phyloP scores from a whole-genome alignment of 1,140 invertebrate species.

The Drosophila tsacasi region DNA sequence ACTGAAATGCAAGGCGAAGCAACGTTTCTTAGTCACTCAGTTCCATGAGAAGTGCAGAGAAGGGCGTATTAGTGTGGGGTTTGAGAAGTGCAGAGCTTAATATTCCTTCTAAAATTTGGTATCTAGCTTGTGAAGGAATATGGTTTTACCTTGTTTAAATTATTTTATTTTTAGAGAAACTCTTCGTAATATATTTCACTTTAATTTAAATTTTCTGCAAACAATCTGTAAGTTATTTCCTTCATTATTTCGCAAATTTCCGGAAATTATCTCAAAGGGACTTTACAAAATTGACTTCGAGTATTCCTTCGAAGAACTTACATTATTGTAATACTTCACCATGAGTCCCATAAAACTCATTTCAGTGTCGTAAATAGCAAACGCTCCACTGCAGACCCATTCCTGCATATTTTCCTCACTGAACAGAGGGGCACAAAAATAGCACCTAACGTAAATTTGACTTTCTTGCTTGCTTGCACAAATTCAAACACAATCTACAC shows the following conservation, averaged over 20 bases:
- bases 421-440: slow-evolving; percentile 7
- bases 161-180: too few relatives aligned
- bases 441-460: slow-evolving; percentile 68
- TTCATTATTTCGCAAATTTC: neutral
- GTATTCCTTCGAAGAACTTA: neutral
- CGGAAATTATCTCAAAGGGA: neutral
- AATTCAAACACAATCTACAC: slow-evolving; percentile 68
- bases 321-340: neutral
- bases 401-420: slow-evolving; percentile 1
- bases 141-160: too few relatives aligned
- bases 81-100: neutral
- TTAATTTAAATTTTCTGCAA: neutral
- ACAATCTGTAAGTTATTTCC: neutral
- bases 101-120: neutral
- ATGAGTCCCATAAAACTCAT: slow-evolving; percentile 1
- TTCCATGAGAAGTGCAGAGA: neutral
- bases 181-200: neutral
- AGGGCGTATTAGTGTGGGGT: neutral
- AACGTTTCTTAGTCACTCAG: neutral
- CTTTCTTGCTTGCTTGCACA: slow-evolving; percentile 76
- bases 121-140: neutral
- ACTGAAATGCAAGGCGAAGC: slow-evolving; percentile 10
- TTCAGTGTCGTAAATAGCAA: slow-evolving; percentile 21
- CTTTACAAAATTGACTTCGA: neutral
- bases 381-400: slow-evolving; percentile 17